Base-by-base conservation (phyloP, 1,140 invertebrate species). In the Drosophila pachea region DNA sequence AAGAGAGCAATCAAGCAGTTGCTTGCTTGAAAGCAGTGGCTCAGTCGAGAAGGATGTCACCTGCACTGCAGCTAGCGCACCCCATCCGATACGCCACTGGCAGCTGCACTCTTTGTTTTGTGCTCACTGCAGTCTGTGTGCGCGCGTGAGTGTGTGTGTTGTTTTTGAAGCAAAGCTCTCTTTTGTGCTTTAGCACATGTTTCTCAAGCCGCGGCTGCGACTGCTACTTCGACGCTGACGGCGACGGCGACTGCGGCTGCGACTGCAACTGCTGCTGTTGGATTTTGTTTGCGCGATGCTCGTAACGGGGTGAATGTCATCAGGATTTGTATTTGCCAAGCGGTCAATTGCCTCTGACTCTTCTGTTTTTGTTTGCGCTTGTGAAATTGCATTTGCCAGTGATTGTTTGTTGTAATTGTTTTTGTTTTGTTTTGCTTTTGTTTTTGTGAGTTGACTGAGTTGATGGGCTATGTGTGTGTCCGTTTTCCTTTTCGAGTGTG, bases 231-330 rank as follows among this genome's bases (percentile, higher is more conserved):
- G 22, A 22, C 22, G 22, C 22, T 22, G 22, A 22, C 22, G 22
- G 35, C 14, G 22, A 22, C 22, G 22, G 35, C 14, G 4, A 7
- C 33, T 53, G 50, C 22, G 45, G n/a, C 29, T 73, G 50, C 73
- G 77, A 55, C 35, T 35, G 38, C 16, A 52, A 22, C 61, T 47
- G 62, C 42, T 50, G 42, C 16, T 40, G 61, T 40, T 70, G 61
- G 16, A 36, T 65, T 48, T 54, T 49, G 59, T 49, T 73, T 58
- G 40, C 66, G 47, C 64, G 56, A 40, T 45, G 70, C 63, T 76
- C 83, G 78, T 73, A 83, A 79, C 83, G 83, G 78, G 83, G 83
- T 87, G 83, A 87, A 87, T 87, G 83, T 87, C 83, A 87, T 87
- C 83, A 78, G 83, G 83, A 87, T 78, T 87, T 79, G 73, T 87